Evolutionary conservation across 37 sponge, comb jelly and placozoan genomes (phyloP), one percentile per base, ranked within the genome.

Genomic region (Corticium candelabrum): DNA sequence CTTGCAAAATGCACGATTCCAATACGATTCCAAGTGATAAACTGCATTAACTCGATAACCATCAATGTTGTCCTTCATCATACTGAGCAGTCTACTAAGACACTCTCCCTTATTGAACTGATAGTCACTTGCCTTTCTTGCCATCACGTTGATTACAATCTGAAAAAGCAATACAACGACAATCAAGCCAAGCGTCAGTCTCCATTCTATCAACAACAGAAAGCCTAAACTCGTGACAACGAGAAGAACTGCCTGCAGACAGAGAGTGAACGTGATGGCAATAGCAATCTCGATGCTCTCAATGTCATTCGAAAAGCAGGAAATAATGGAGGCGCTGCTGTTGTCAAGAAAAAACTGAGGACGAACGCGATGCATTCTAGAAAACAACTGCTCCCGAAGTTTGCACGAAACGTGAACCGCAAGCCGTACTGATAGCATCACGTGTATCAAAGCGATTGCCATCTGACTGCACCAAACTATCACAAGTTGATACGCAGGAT

Each of bases 281-380:
- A 87, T 40, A 1, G 72, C 69, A 69, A 2, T 76, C 68, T 87
- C 88, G 4, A 87, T 38, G n/a, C 3, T 1, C 0, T 35, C 15
- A 3, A 87, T 76, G 68, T 87, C 84, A 38, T 83, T 68, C 21
- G 83, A 68, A 35, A 87, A 87, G 35, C 43, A 41, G 1, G 74
- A 35, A 38, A 87, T 34, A 29, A 83, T 3, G 27, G 34, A 29
- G 3, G 56, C 50, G 1, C 37, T 30, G 37, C 76, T 69, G 75
- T 75, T 74, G 38, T 76, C 78, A 34, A 35, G 1, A 34, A 79
- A 50, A 1, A 76, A 77, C 31, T 15, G 40, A 11, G 81, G 68
- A 0, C 69, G 68, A 1, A 76, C 82, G 21, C 15, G 3, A 43
- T 76, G 72, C 11, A 87, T n/a, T 35, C 88, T 35, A 3, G n/a